Conservation (phyloP, 2,113 vertebrate genomes). For the Callipepla squamata region DNA sequence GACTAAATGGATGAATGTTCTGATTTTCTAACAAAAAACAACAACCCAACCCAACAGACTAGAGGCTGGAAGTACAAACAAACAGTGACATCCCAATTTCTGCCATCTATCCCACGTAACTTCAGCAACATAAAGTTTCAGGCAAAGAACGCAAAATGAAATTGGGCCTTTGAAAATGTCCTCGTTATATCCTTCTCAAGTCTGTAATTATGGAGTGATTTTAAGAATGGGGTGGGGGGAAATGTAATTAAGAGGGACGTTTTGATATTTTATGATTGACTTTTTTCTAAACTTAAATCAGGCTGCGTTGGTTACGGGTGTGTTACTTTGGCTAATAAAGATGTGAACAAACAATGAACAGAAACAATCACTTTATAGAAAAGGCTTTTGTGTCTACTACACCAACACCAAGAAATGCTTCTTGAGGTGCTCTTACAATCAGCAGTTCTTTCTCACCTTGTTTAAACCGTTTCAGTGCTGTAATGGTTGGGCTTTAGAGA, state of each 20-base stretch:
- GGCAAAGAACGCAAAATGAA: neutral
- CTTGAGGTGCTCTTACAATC: neutral
- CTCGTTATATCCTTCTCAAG: neutral
- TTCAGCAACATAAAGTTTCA: neutral
- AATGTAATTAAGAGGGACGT: neutral
- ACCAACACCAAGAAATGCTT: neutral
- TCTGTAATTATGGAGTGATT: neutral
- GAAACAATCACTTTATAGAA: neutral
- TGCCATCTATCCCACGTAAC: neutral
- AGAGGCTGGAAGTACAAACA: neutral
- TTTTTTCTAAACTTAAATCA: constrained; percentile 41
- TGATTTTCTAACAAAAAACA: neutral
- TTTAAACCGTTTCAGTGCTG: neutral
- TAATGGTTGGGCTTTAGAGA: neutral
- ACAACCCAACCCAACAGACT: neutral
- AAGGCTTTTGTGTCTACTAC: neutral
- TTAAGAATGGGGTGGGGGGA: neutral
- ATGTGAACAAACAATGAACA: neutral
- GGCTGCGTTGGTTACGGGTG: neutral
- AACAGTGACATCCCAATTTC: neutral
- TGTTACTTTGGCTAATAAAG: constrained; percentile 33
- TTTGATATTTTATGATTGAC: constrained; percentile 9
- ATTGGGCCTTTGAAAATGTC: neutral
- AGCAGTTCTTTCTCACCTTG: neutral
- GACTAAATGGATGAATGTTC: neutral